Base-by-base conservation (phyloP, 2,797 vertebrate genomes). In the Eleutherodactylus coqui region DNA sequence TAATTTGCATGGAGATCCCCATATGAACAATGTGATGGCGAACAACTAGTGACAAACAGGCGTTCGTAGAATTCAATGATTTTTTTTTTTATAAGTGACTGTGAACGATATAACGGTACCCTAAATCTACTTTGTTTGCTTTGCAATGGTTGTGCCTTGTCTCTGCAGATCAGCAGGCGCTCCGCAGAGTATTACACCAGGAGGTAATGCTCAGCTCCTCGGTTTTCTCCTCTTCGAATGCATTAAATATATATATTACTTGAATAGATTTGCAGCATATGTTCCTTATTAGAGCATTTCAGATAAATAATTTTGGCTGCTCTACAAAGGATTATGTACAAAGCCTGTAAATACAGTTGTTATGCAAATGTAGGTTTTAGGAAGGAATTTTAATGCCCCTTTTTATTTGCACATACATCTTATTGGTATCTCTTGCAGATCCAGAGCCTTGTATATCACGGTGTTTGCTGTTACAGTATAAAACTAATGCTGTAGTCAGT, bases 261-360 rank as follows among this genome's bases (percentile, higher is more conserved):
- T 89, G 21, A 34, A 24, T 82, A 84, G 86, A 82, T 79, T 75
- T 55, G 0, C 34, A 64, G 14, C 70, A 81, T 75, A 32, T 85
- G 51, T 86, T 86, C 78, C 88, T 45, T 83, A 55, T 41, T 89
- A 80, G 41, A 89, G 89, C 88, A 76, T 83, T 78, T 27, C 29
- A 55, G 51, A 80, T 85, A 73, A 85, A 55, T 85, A 38, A 85
- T 72, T 86, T 75, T 86, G 78, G 29, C 55, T 49, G 24, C 16
- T 51, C 55, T 81, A 75, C 43, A 86, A 86, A 75, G 69, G 32
- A 75, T 64, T 79, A 73, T 75, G 45, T n/a, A 10, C 69, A 62
- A 32, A 58, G 77, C 36, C 38, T 47, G 43, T 85, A 73, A 85
- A 85, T 49, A 64, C 45, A 85, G 47, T 62, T 86, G 38, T 73